These are phyloP conservation scores for Antennarius striatus DNA, from an alignment of 2,113 vertebrate species.

Conservation along the genomic window DNA sequence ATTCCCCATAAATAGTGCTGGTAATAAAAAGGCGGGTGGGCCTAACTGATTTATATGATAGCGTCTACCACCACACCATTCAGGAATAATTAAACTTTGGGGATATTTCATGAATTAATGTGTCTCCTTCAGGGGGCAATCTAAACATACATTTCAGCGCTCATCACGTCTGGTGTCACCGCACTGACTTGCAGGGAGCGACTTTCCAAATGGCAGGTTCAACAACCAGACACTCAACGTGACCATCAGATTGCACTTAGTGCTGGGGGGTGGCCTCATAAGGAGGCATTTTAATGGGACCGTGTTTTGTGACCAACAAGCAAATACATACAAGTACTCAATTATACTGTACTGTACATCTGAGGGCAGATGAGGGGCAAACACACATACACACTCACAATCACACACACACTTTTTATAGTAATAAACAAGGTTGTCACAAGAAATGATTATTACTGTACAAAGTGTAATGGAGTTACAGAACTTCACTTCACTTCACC, in stretches of 20 bases:
- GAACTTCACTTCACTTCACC: slow-evolving; percentile 2
- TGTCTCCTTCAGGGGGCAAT: slow-evolving; percentile 63
- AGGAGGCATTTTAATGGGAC: slow-evolving; percentile 49
- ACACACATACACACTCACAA: neutral
- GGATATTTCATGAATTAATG: slow-evolving; percentile 73
- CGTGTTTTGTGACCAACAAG: slow-evolving; percentile 33
- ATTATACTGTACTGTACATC: neutral
- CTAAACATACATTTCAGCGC: slow-evolving; percentile 60
- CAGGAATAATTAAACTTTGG: slow-evolving; percentile 80
- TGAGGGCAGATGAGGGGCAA: slow-evolving; percentile 4
- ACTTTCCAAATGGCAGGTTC: slow-evolving; percentile 49
- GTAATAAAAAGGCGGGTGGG: slow-evolving; percentile 77
- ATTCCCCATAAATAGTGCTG: slow-evolving; percentile 77
- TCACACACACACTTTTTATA: neutral
- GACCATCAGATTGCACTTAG: slow-evolving; percentile 56
- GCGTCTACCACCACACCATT: slow-evolving; percentile 71
- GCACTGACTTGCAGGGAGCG: slow-evolving; percentile 24
- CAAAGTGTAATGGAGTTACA: neutral
- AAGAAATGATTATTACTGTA: slow-evolving; percentile 17
- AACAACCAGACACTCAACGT: slow-evolving; percentile 60
- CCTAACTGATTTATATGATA: slow-evolving; percentile 73
- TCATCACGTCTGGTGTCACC: slow-evolving; percentile 19
- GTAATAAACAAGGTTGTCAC: neutral
- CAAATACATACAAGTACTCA: slow-evolving; percentile 27
- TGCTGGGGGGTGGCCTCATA: slow-evolving; percentile 33